Base-by-base conservation (phyloP, 2,113 vertebrate genomes). In the Catharus bicknelli region DNA sequence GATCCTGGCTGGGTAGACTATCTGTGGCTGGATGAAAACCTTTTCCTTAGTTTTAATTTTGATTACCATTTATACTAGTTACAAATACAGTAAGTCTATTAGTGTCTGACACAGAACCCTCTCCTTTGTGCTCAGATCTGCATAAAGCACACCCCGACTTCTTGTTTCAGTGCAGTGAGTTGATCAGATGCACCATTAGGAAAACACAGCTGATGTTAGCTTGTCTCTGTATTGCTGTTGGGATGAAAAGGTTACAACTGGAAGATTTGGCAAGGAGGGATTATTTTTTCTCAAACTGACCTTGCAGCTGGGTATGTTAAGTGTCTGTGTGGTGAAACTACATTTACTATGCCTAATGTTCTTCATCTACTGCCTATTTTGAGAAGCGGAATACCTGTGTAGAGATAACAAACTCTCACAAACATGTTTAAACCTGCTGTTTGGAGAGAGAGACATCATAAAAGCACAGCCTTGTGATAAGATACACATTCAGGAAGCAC, bases 11-110 rank as follows among this genome's bases (percentile, higher is more conserved):
- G 47, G 3, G 5, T 68, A 51, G 86, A 75, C 47, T 2, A 7
- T 59, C 26, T 45, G 4, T 62, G 40, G 10, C 25, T 45, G 48
- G 27, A 75, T 51, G 6, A 17, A 66, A 32, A 20, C 1, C 3
- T 82, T 73, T 75, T 8, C 50, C 18, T 95, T 86, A 29, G 11
- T 86, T 95, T 70, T 72, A 63, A 34, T 82, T 82, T 7, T 76
- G 38, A 86, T 83, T 90, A 17, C 5, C 8, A 61, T 69, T 69
- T 45, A 67, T 5, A 23, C 2, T 59, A 63, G 8, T 50, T 74
- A 53, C 29, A 84, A 81, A 75, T 70, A 11, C 5, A 22, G 13
- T 6, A 40, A 63, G 15, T 25, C 21, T 40, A 3, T 21, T 61
- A 75, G 7, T 1, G 3, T 17, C 6, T 57, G 34, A 34, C 32